A percentile compares a stretch with the other conserved stretches of the same genome.
phyloP scores from a whole-genome alignment of 2,797 vertebrate species.

The Leucoraja ocellata region DNA sequence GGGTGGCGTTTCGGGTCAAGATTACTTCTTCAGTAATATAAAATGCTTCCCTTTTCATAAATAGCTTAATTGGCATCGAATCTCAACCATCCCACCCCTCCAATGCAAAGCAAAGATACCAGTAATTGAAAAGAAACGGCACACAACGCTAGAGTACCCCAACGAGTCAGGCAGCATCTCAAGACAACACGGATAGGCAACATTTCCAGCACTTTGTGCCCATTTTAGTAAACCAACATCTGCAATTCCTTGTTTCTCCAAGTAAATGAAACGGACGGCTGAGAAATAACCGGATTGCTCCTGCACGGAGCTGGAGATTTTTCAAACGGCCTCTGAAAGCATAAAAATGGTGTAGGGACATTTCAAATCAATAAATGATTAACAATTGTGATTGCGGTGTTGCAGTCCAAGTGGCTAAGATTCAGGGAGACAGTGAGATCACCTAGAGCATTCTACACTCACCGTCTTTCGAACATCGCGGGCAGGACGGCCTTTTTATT shows the following conservation, averaged over 20 bases:
- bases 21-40: too few species aligned
- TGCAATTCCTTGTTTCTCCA: too few species aligned
- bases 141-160: too few species aligned
- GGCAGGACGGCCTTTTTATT: background rate
- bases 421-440: background rate
- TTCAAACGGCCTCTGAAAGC: background rate
- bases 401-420: background rate
- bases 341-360: background rate
- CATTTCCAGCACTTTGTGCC: too few species aligned
- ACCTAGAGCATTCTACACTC: background rate
- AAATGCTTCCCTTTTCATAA: background rate
- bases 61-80: background rate
- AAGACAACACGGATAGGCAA: too few species aligned
- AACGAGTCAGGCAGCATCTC: too few species aligned
- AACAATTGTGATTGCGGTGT: background rate
- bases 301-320: background rate
- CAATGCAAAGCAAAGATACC: too few species aligned
- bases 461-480: background rate
- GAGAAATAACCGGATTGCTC: background rate
- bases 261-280: background rate
- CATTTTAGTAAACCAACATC: too few species aligned
- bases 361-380: background rate
- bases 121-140: too few species aligned
- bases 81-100: background rate
- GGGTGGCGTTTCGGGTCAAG: too few species aligned